These are phyloP conservation scores for Chamaea fasciata DNA, from an alignment of 2,113 vertebrate species.

Conservation along the genomic window DNA sequence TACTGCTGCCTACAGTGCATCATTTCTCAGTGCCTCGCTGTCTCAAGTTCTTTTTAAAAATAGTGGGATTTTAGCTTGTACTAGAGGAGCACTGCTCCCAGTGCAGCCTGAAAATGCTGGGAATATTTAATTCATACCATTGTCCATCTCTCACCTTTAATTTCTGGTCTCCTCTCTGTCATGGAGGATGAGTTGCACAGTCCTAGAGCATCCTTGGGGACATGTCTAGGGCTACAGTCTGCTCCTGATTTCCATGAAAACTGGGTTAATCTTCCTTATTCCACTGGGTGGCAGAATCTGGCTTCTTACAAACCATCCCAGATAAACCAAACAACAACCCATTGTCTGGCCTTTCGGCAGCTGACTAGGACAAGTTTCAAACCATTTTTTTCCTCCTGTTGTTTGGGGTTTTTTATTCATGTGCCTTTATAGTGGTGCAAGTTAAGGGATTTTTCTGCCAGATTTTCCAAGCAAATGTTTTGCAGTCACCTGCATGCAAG, in stretches of 20 bases:
- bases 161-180: background rate
- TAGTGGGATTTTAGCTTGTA: background rate
- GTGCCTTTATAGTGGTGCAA: conserved; percentile 7
- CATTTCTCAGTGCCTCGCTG: conserved; percentile 24
- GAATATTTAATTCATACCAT: background rate
- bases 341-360: background rate
- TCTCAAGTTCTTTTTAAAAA: background rate
- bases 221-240: rapidly evolving
- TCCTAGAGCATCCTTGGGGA: background rate
- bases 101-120: background rate
- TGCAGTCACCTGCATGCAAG: background rate
- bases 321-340: background rate
- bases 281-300: conserved; percentile 44
- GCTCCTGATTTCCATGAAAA: background rate
- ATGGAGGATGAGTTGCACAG: background rate
- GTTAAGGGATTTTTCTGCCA: background rate
- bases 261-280: background rate
- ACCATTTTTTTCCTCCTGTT: background rate
- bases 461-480: background rate
- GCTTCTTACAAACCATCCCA: background rate
- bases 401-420: background rate
- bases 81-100: background rate
- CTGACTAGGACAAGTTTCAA: background rate
- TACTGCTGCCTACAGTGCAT: background rate
- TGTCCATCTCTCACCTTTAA: background rate